A percentile compares a stretch with the other conserved stretches of the same genome.
phyloP scores from a whole-genome alignment of 1,140 invertebrate genomes.

The Eriocheir sinensis region DNA sequence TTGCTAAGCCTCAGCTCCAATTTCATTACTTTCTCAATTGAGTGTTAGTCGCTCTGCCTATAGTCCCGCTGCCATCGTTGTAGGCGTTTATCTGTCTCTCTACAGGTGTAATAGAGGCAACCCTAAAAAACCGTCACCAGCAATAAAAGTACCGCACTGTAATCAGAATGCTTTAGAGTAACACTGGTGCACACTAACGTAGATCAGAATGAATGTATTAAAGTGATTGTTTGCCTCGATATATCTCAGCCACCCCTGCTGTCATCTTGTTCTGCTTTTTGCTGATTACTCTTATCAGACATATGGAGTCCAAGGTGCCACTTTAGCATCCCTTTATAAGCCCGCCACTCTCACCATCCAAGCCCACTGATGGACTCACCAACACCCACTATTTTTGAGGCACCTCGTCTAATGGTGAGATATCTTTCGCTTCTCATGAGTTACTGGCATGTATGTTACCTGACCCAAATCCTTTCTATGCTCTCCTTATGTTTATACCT shows the following conservation, averaged over 20 bases:
- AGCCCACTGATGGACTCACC: slow-evolving; percentile 58
- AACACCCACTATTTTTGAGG: slow-evolving; percentile 44
- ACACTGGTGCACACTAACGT: slow-evolving; percentile 35
- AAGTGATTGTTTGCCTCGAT: slow-evolving; percentile 25
- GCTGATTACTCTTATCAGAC: slow-evolving; percentile 5
- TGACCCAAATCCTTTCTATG: background rate
- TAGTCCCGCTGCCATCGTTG: background rate
- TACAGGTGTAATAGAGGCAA: background rate
- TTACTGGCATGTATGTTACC: slow-evolving; percentile 60
- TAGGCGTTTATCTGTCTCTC: background rate
- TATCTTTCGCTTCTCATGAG: slow-evolving; percentile 47
- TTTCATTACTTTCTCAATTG: slow-evolving; percentile 51
- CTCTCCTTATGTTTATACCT: slow-evolving; percentile 26
- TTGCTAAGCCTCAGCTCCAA: slow-evolving; percentile 55
- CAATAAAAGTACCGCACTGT: slow-evolving; percentile 45
- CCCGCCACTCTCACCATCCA: slow-evolving; percentile 18
- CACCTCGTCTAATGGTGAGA: slow-evolving; percentile 34
- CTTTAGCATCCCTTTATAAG: background rate
- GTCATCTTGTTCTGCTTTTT: slow-evolving; percentile 47
- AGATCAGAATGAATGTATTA: slow-evolving; percentile 42
- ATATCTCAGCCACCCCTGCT: slow-evolving; percentile 37
- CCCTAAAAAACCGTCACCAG: background rate
- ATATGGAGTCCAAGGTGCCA: slow-evolving; percentile 32
- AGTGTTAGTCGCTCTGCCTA: slow-evolving; percentile 62
- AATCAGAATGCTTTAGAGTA: slow-evolving; percentile 52